phyloP scores from a whole-genome alignment of 2,113 vertebrate genomes.

The Tetraodon nigroviridis region DNA sequence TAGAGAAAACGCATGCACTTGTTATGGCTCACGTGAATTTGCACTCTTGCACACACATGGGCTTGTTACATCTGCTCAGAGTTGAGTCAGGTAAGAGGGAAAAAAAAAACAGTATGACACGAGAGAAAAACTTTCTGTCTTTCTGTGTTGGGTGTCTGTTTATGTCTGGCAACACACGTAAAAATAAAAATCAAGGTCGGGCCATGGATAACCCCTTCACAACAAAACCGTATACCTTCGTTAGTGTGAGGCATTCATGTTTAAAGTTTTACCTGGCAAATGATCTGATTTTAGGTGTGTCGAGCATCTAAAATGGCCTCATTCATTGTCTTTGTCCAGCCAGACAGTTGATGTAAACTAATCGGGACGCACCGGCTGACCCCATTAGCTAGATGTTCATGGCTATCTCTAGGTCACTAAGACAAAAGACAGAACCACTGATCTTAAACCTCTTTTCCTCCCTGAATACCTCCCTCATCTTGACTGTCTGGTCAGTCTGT shows the following conservation, averaged over 20 bases:
- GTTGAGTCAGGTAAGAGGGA: conserved; percentile 8
- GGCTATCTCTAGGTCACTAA: conserved; percentile 50
- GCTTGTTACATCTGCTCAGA: conserved; percentile 6
- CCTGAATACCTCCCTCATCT: conserved; percentile 1
- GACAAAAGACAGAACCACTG: conserved; percentile 39
- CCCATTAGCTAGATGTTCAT: conserved; percentile 44
- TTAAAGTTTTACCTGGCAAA: too few species aligned
- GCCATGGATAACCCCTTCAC: conserved; percentile 43
- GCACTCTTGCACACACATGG: conserved; percentile 11
- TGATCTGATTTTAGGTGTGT: too few species aligned
- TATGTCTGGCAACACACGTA: conserved; percentile 63
- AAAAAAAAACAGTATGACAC: conserved; percentile 21
- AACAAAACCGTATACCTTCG: conserved; percentile 37
- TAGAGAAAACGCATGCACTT: conserved; percentile 10
- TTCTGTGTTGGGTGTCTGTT: conserved; percentile 30
- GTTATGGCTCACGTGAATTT: conserved; percentile 20
- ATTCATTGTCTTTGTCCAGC: conserved; percentile 27
- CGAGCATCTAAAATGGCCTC: background rate
- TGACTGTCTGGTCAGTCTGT: conserved; percentile 9
- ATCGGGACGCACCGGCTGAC: conserved; percentile 47
- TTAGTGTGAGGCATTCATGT: conserved; percentile 21
- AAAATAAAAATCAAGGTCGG: conserved; percentile 73
- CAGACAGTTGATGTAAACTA: conserved; percentile 44
- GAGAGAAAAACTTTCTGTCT: conserved; percentile 43
- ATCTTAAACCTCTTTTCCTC: conserved; percentile 12